phyloP scores from a whole-genome alignment of 2,113 vertebrate genomes.

The Hippocampus guttulatus region DNA sequence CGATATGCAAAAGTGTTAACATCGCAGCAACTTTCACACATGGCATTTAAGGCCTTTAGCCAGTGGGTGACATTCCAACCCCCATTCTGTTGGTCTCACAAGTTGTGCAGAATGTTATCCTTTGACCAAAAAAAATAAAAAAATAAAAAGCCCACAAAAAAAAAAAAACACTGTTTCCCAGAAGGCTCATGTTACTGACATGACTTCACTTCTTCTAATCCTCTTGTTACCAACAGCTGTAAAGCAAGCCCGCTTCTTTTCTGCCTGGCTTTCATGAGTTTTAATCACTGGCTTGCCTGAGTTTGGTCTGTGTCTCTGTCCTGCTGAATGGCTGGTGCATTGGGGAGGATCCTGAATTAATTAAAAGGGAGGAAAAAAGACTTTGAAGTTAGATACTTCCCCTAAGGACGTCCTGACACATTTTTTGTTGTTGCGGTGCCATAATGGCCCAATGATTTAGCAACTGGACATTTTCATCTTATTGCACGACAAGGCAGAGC shows the following conservation, averaged over 20 bases:
- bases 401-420: constrained; percentile 24
- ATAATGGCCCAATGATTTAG: constrained; percentile 11
- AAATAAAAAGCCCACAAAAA: no score
- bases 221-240: constrained; percentile 58
- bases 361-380: constrained; percentile 37
- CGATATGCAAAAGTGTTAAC: constrained; percentile 6
- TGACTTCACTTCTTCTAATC: constrained; percentile 49
- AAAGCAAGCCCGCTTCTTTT: constrained; percentile 51
- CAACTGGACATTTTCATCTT: constrained; percentile 20
- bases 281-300: constrained; percentile 37
- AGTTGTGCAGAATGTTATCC: constrained; percentile 59
- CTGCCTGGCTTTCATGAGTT: constrained; percentile 33
- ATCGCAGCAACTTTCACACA: constrained; percentile 17
- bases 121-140: constrained; percentile 38
- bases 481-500: constrained; percentile 14
- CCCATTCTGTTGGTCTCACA: constrained; percentile 33
- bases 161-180: constrained; percentile 48
- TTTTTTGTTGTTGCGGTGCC: constrained; percentile 28
- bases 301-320: constrained; percentile 20
- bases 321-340: constrained; percentile 30
- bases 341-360: constrained; percentile 38
- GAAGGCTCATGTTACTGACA: constrained; percentile 66
- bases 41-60: constrained; percentile 26
- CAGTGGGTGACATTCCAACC: constrained; percentile 8
- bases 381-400: constrained; percentile 54